phyloP scores from a whole-genome alignment of 2,888 invertebrate species.

The Alentia gelatinosa region DNA sequence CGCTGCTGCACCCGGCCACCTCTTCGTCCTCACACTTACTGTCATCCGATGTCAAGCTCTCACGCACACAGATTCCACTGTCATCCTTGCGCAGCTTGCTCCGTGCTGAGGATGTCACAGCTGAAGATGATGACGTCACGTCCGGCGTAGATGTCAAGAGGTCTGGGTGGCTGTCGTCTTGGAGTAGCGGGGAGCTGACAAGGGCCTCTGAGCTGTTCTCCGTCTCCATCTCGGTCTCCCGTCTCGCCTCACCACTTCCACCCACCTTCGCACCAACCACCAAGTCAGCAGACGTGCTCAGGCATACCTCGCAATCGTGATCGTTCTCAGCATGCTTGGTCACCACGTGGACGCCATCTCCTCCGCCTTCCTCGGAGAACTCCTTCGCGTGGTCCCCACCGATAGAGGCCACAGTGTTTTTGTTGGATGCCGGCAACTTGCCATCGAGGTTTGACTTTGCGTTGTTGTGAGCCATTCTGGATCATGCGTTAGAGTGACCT shows the following conservation, averaged over 20 bases:
- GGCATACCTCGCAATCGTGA: not conserved
- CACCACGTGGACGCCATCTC: not conserved
- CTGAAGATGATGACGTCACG: not conserved
- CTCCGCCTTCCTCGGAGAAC: not conserved
- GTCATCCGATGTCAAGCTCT: conserved; percentile 20
- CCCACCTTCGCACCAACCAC: not conserved
- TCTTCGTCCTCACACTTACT: conserved; percentile 7
- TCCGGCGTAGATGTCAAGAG: not conserved
- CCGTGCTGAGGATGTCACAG: not conserved
- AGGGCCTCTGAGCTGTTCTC: not conserved
- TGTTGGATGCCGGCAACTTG: not conserved
- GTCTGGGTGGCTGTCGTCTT: not conserved
- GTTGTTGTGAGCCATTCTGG: not conserved
- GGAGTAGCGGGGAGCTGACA: not conserved
- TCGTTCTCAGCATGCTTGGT: not conserved
- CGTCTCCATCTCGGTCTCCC: not conserved
- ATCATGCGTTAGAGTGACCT: no score
- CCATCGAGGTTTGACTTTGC: not conserved
- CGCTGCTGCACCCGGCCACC: not conserved
- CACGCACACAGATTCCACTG: conserved; percentile 71
- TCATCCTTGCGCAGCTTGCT: conserved; percentile 73
- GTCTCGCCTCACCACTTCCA: not conserved
- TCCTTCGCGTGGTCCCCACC: no score
- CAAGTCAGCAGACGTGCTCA: not conserved
- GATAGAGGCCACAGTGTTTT: no score